Conservation (phyloP, 2,797 vertebrate species). For the Acrossocheilus wenchowensis region DNA sequence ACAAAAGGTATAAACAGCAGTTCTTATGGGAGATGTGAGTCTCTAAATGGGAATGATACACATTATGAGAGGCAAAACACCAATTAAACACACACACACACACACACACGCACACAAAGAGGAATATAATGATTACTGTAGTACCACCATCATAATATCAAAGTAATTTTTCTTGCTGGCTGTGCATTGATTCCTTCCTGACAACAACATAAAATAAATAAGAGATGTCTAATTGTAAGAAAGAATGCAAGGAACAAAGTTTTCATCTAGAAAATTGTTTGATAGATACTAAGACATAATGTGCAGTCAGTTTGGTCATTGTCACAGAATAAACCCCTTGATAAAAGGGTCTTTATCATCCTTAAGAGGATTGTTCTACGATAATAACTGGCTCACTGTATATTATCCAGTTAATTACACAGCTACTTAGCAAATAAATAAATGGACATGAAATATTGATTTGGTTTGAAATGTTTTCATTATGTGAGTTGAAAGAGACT, state of each 20-base stretch:
- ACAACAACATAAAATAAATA: not conserved
- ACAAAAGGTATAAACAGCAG: constrained; percentile 13
- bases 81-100: not conserved
- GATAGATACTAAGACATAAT: not conserved
- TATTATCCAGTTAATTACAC: constrained; percentile 10
- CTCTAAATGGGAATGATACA: not conserved
- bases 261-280: not conserved
- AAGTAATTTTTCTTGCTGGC: not conserved
- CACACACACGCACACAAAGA: not conserved
- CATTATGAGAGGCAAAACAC: constrained; percentile 4
- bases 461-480: not conserved
- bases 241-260: not conserved
- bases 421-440: constrained; percentile 19
- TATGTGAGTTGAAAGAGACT: not conserved
- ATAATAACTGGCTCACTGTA: not conserved
- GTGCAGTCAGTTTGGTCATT: not conserved
- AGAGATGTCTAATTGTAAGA: not conserved
- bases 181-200: not conserved
- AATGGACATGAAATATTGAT: not conserved
- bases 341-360: not conserved
- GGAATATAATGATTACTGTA: not conserved
- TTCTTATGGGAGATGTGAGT: not conserved
- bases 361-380: not conserved
- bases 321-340: not conserved
- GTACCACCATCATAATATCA: too few species aligned